Evolutionary conservation across 2,113 vertebrate genomes (phyloP), one percentile per base, ranked within the genome.

Genomic region (Apteryx mantelli): DNA sequence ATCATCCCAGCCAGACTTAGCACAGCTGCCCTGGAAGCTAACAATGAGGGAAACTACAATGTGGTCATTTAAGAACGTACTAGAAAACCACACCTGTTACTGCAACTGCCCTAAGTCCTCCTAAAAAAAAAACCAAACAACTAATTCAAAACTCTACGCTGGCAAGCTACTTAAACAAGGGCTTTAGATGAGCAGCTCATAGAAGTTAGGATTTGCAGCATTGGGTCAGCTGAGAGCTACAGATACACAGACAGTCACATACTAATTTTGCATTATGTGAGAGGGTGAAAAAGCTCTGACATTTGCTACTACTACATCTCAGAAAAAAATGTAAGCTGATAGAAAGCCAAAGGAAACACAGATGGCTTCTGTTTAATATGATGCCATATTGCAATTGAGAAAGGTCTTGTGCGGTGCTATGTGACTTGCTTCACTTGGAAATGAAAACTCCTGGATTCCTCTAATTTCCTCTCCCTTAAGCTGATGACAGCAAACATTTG

Each of bases 281-380:
- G 40, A 81, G 22, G 28, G 58, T 60, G 50, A 81, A 91, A 68
- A 93, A 87, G 17, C 38, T 78, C 56, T 77, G 71, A 94, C 74
- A 63, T 82, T 96, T 88, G 14, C 58, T 96, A 40, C 71, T 85
- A 52, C 77, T 96, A 46, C 9, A 38, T 53, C 60, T 64, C 85
- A 90, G 68, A 61, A 93, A 91, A 91, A 95, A 74, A 58, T 38
- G 65, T 74, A 85, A 85, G 88, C 56, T 70, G 75, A 82, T 92
- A 70, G 60, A 88, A 95, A 92, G 64, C 70, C 86, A 86, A 88
- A 95, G 70, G 75, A 96, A 95, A 93, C 44, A 95, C 86, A 96
- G 87, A 95, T 92, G 76, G 64, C 26, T 73, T 89, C 73, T 82
- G 74, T 92, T 95, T 94, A 94, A 94, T 76, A 63, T 42, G 50